These are phyloP conservation scores for Dynastes grantii DNA, from an alignment of 2,888 invertebrate genomes.

Conservation along the genomic window DNA sequence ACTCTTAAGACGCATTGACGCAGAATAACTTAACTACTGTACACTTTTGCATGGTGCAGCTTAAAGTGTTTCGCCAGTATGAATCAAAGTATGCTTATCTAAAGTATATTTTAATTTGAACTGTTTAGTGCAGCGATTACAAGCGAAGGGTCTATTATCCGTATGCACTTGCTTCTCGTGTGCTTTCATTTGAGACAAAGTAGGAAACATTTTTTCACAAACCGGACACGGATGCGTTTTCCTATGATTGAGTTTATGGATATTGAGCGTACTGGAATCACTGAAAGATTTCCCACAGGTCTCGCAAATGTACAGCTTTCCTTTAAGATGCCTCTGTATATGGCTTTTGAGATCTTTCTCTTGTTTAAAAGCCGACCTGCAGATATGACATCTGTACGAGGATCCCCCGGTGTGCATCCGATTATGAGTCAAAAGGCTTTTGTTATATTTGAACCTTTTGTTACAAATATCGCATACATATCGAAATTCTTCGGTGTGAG, in stretches of 20 bases:
- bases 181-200: neutral
- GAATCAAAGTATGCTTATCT: neutral
- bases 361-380: neutral
- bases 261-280: neutral
- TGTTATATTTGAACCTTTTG: neutral
- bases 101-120: neutral
- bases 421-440: neutral
- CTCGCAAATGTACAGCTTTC: neutral
- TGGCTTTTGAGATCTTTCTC: neutral
- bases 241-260: neutral
- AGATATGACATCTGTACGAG: neutral
- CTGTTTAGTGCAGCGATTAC: neutral
- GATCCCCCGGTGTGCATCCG: neutral
- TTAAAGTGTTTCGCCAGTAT: neutral
- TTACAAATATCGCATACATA: neutral
- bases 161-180: neutral
- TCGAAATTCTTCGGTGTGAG: neutral
- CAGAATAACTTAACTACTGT: neutral
- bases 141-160: neutral
- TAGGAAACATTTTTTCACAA: neutral
- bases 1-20: too few species aligned
- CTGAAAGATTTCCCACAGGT: neutral
- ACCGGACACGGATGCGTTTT: neutral
- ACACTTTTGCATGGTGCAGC: slow-evolving; percentile 66
- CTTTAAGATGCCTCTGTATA: neutral